Evolutionary conservation across 1,140 invertebrate genomes (phyloP), one percentile per base, ranked within the genome.

Genomic region (Hyphantria cunea): DNA sequence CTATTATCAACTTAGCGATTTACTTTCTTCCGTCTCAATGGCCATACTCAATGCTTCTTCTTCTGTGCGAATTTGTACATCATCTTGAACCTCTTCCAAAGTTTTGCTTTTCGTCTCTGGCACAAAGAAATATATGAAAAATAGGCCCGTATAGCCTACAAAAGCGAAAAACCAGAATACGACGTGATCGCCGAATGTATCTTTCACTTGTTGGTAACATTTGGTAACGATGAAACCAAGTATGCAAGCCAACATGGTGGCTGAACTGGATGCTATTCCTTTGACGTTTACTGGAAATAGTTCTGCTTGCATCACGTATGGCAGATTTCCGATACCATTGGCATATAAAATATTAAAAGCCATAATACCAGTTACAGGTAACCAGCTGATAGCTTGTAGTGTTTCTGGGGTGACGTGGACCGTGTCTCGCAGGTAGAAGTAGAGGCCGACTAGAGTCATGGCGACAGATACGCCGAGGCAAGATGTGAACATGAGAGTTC

Each of bases 71-170:
- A 52, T 69, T 17, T 73, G 64, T 59, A 90, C 74, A 49, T 81
- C 79, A 52, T 92, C 86, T 53, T 93, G 92, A 39, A 96, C 94
- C 69, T 96, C 94, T 58, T 95, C 91, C 42, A 96, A 80, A 0
- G 91, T 93, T 74, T 93, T 94, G 0, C 93, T 94, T 71, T 95
- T 95, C 0, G 95, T 96, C 77, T 96, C 95, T 0, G 95, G 95
- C 0, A 96, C 93, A 50, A 92, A 86, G 17, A 94, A 92, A 33
- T 86, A 80, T 15, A 93, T 92, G 67, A 96, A 94, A 6, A 90
- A 66, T 1, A 93, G 78, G 0, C 93, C 93, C 0, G 90, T 6
- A 47, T 92, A 92, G 11, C 92, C 93, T 13, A 92, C 83, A n/a
- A 70, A 13, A 0, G 92, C 92, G 55, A 93, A 94, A 60, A 91